These are phyloP conservation scores for Hipparchia sbordonii DNA, from an alignment of 2,888 invertebrate species.

Conservation along the genomic window DNA sequence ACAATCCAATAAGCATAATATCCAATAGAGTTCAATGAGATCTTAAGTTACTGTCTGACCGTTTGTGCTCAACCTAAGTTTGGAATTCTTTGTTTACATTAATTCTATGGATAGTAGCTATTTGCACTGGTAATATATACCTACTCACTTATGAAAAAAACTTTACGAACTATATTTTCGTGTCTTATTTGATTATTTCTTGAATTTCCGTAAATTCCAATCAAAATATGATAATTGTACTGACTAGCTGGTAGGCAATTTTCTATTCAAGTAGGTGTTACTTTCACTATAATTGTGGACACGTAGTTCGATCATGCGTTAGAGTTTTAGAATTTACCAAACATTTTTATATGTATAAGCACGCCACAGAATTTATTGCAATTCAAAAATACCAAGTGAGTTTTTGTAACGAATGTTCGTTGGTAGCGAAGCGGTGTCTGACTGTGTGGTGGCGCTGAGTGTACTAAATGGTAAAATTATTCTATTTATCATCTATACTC, in stretches of 20 bases:
- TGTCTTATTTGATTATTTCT: not conserved
- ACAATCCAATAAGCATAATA: too few species aligned
- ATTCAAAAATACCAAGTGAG: conserved; percentile 46
- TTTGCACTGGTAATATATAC: conserved; percentile 10
- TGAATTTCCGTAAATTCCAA: conserved; percentile 26
- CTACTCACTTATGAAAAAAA: not conserved
- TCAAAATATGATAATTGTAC: conserved; percentile 40
- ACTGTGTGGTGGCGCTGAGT: conserved; percentile 42
- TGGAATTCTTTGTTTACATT: not conserved
- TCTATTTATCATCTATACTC: conserved; percentile 70
- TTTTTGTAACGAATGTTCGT: conserved; percentile 38
- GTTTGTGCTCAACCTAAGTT: conserved; percentile 1
- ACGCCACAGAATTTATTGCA: conserved; percentile 67
- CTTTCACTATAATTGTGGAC: conserved; percentile 51
- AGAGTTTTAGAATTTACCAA: conserved; percentile 50
- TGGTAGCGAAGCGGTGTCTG: conserved; percentile 18
- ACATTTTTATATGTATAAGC: conserved; percentile 55
- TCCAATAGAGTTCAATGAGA: too few species aligned
- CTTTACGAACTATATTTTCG: not conserved
- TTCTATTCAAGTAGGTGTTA: conserved; percentile 53
- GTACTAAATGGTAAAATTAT: conserved; percentile 57
- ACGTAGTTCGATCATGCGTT: conserved; percentile 46
- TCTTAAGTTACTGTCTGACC: too few species aligned
- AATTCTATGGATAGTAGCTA: not conserved
- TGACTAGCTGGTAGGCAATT: conserved; percentile 60